phyloP scores from a whole-genome alignment of 2,888 invertebrate genomes.

The Agrilus biguttatus region DNA sequence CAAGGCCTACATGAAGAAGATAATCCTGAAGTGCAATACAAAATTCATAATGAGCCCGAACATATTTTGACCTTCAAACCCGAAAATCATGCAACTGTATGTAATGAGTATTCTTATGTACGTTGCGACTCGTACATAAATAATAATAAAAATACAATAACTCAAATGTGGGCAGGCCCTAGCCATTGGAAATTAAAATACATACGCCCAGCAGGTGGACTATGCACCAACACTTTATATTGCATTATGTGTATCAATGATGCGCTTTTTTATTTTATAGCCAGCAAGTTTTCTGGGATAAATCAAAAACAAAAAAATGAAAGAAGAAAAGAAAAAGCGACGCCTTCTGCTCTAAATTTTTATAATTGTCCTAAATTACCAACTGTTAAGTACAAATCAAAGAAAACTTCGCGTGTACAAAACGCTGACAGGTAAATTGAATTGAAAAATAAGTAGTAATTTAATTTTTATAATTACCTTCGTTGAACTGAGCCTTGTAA shows the following conservation, averaged over 20 bases:
- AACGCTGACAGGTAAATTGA: too few relatives aligned
- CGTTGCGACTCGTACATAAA: conserved; percentile 35
- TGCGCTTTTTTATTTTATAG: conserved; percentile 15
- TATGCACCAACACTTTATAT: background rate
- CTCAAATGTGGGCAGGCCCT: conserved; percentile 63
- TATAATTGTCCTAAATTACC: too few relatives aligned
- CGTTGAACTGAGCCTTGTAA: too few relatives aligned
- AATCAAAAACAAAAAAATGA: conserved; percentile 4
- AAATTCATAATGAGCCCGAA: too few relatives aligned
- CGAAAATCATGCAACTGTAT: conserved; percentile 28
- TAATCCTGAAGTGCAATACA: conserved; percentile 10
- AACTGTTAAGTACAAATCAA: too few relatives aligned
- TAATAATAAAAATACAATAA: conserved; percentile 14
- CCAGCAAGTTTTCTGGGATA: conserved; percentile 10
- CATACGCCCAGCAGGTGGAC: conserved; percentile 11
- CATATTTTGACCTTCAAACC: conserved; percentile 43
- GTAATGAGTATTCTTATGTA: conserved; percentile 58
- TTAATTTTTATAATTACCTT: too few relatives aligned
- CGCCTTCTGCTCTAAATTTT: background rate
- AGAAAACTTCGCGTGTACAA: too few relatives aligned
- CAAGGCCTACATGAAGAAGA: conserved; percentile 15
- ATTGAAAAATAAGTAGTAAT: too few relatives aligned
- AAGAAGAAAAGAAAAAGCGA: conserved; percentile 3
- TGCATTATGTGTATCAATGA: background rate
- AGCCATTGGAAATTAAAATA: conserved; percentile 65